A percentile compares a stretch with the other conserved stretches of the same genome.
Conservation (phyloP, 2,888 invertebrate species). For the Salticus scenicus region DNA sequence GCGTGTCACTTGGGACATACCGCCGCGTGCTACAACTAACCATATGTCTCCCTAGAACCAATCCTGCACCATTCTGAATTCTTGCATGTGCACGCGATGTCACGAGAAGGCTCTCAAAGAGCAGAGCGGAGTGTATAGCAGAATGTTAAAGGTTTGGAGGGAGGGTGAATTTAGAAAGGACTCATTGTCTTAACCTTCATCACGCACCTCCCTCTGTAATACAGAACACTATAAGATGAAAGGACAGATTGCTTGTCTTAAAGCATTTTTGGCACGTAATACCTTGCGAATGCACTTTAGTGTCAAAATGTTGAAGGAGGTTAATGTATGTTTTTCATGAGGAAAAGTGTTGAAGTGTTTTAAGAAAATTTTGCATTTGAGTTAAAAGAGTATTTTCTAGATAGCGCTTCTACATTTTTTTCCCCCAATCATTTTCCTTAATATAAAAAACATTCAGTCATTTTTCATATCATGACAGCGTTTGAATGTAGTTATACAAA, state of each 20-base stretch:
- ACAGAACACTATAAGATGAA: constrained; percentile 31
- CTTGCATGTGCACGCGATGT: constrained; percentile 46
- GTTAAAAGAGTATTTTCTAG: not conserved
- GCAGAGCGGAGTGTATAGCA: constrained; percentile 36
- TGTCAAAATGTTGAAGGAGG: constrained; percentile 13
- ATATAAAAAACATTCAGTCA: no score
- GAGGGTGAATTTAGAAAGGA: not conserved
- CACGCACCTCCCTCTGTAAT: constrained; percentile 47
- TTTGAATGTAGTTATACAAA: no score
- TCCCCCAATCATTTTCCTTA: no score
- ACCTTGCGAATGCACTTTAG: not conserved
- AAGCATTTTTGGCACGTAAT: constrained; percentile 56
- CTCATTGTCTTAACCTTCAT: constrained; percentile 43
- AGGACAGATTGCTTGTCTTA: constrained; percentile 41
- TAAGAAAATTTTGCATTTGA: constrained; percentile 17
- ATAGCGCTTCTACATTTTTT: not conserved
- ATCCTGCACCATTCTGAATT: not conserved
- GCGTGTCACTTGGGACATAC: constrained; percentile 48
- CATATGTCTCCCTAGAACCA: constrained; percentile 22
- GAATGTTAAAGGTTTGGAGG: constrained; percentile 21
- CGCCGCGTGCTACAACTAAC: constrained; percentile 30
- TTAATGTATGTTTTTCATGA: constrained; percentile 5
- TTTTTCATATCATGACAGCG: no score
- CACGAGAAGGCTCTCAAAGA: constrained; percentile 55
- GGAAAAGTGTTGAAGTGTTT: constrained; percentile 37